Percentiles rank a stretch among this genome's conserved stretches.
Conservation (phyloP, 2,113 vertebrate species). For the Neolamprologus devosi region DNA sequence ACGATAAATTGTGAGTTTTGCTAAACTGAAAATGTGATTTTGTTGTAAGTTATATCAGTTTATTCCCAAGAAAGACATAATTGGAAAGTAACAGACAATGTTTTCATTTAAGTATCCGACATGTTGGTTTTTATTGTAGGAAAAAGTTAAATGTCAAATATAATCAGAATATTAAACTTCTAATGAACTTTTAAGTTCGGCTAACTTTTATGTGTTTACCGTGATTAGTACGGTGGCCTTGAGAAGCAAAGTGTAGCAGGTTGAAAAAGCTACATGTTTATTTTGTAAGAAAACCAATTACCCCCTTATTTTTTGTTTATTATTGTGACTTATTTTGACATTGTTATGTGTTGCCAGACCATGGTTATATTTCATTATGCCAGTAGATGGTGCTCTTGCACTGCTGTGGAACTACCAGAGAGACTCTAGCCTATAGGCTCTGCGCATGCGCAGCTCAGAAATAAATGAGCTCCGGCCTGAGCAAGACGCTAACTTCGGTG, state of each 20-base stretch:
- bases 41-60: not conserved
- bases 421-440: too few species aligned
- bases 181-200: not conserved
- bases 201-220: not conserved
- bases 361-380: too few species aligned
- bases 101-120: not conserved
- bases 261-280: too few species aligned
- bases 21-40: not conserved
- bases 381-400: too few species aligned
- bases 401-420: too few species aligned
- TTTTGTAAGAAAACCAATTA: too few species aligned
- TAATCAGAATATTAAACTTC: not conserved
- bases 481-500: too few species aligned
- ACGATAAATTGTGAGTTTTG: not conserved
- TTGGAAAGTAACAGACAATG: not conserved
- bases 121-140: not conserved
- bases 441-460: too few species aligned
- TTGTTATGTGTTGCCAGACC: too few species aligned
- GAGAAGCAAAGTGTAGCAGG: not conserved
- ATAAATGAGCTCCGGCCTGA: too few species aligned
- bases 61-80: not conserved
- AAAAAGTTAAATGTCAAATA: not conserved
- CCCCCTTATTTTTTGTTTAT: too few species aligned
- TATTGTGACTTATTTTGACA: too few species aligned
- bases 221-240: not conserved